These are phyloP conservation scores for Drosophila nigromelanica DNA, from an alignment of 1,140 invertebrate species.

Conservation along the genomic window DNA sequence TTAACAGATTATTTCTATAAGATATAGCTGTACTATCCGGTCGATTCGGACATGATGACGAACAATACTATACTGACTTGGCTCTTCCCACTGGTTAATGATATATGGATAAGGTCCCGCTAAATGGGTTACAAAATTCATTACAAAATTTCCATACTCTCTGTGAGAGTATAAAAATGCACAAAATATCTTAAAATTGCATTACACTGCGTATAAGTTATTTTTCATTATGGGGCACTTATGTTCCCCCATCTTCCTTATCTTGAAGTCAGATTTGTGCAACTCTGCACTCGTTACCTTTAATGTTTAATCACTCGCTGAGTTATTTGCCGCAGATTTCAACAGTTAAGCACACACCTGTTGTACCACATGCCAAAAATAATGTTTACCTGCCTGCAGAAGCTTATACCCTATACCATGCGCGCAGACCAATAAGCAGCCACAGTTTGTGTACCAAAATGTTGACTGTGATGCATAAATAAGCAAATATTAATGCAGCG, in stretches of 20 bases:
- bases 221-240: background rate
- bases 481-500: slow-evolving; percentile 55
- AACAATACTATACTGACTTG: no score
- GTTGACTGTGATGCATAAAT: slow-evolving; percentile 51
- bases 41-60: no score
- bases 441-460: slow-evolving; percentile 16
- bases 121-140: no score
- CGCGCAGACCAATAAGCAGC: background rate
- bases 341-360: slow-evolving; percentile 13
- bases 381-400: no score
- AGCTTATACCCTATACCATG: background rate
- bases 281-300: slow-evolving; percentile 3
- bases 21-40: no score
- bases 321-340: slow-evolving; percentile 2
- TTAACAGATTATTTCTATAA: no score
- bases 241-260: background rate
- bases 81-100: no score
- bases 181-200: background rate
- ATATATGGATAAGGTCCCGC: no score
- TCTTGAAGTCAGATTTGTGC: slow-evolving; percentile 13
- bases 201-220: background rate
- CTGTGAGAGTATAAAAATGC: no score
- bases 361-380: slow-evolving; percentile 11
- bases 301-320: slow-evolving; percentile 17
- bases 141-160: no score